These are phyloP conservation scores for Craterocephalus amniculus DNA, from an alignment of 2,797 vertebrate species.

Conservation along the genomic window DNA sequence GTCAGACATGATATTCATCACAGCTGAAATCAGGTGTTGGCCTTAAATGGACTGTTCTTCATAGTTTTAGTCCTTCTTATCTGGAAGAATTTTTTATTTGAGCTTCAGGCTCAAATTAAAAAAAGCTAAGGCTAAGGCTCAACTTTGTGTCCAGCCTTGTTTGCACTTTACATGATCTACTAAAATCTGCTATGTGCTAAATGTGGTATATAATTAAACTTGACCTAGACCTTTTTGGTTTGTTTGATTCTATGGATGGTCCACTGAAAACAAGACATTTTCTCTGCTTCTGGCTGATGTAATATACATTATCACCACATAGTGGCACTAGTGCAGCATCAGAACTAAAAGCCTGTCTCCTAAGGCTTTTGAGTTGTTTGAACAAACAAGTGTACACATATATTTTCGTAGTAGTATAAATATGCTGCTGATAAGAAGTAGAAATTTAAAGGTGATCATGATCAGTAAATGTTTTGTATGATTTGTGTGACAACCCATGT, in stretches of 20 bases:
- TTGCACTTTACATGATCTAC: too few relatives aligned
- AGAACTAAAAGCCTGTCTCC: not conserved
- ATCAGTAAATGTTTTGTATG: not conserved
- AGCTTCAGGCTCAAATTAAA: too few relatives aligned
- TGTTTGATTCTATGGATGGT: not conserved
- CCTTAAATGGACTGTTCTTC: too few relatives aligned
- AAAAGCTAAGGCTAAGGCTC: too few relatives aligned
- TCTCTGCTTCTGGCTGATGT: not conserved
- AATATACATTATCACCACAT: slow-evolving; percentile 19
- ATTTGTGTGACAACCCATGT: not conserved
- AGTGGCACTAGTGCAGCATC: slow-evolving; percentile 24
- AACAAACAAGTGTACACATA: not conserved
- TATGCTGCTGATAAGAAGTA: not conserved
- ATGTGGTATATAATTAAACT: too few relatives aligned
- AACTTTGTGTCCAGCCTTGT: too few relatives aligned
- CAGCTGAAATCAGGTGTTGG: too few relatives aligned
- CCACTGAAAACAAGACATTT: not conserved
- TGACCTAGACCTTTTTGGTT: not conserved
- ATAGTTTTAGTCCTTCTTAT: too few relatives aligned
- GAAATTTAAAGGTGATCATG: not conserved
- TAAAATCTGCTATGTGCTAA: too few relatives aligned
- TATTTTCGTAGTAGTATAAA: not conserved
- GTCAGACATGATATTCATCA: too few relatives aligned
- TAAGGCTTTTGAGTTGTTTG: slow-evolving; percentile 8
- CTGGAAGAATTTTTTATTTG: too few relatives aligned